Evolutionary conservation across 2,888 invertebrate genomes (phyloP).

Genomic region (Magallana nippona): DNA sequence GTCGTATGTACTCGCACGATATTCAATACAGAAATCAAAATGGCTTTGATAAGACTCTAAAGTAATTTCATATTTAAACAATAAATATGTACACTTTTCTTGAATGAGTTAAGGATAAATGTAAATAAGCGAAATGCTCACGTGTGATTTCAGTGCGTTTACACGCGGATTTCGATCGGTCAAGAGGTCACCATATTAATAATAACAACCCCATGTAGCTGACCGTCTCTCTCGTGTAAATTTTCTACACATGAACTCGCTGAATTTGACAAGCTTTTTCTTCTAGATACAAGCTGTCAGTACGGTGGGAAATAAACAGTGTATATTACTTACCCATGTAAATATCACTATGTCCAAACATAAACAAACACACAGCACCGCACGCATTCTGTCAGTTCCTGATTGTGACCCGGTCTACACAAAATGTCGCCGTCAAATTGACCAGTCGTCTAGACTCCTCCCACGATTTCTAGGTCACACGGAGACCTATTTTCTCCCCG

Average conservation of each 20-base stretch:
- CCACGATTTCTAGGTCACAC: constrained; percentile 12
- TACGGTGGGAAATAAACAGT: not conserved
- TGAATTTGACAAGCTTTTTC: no score
- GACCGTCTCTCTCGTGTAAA: not conserved
- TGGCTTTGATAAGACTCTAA: no score
- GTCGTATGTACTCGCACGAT: no score
- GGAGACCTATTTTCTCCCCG: not conserved
- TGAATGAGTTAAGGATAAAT: no score
- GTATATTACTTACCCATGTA: constrained; percentile 25
- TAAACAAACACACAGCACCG: constrained; percentile 11
- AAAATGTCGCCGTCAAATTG: constrained; percentile 11
- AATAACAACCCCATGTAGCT: not conserved
- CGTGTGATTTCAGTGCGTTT: not conserved
- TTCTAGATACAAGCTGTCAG: no score
- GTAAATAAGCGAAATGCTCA: no score
- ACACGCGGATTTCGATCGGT: not conserved
- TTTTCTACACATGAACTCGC: not conserved
- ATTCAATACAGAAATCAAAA: no score
- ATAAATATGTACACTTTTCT: no score
- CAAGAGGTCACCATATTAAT: constrained; percentile 25
- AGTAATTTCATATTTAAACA: no score
- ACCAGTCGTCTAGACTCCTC: constrained; percentile 11
- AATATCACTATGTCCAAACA: constrained; percentile 30
- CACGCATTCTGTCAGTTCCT: constrained; percentile 13
- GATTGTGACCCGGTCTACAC: constrained; percentile 11